Percentiles rank a stretch among this genome's conserved stretches.
Evolutionary conservation across 92 coral and sea anemone species (phyloP).

Genomic region (Palythoa grandiflora): DNA sequence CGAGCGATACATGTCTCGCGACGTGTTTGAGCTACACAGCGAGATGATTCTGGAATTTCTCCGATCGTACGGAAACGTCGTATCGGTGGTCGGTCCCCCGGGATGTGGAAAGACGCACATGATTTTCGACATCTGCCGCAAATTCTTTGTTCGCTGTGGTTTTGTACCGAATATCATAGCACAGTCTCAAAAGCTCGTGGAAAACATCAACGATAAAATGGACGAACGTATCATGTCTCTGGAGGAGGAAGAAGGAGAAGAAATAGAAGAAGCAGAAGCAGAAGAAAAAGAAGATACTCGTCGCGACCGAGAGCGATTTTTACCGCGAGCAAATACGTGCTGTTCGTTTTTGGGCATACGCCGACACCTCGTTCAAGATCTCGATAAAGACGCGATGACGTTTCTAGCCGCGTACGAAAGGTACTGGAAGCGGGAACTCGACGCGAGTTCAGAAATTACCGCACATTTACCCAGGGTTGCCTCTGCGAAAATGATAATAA

Average conservation of each 20-base stretch:
- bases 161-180: not conserved
- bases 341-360: not conserved
- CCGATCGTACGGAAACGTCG: not conserved
- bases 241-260: not conserved
- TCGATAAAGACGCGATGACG: not conserved
- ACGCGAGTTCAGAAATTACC: not conserved
- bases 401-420: not conserved
- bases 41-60: not conserved
- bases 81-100: conserved; percentile 12
- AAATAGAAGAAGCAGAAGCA: not conserved
- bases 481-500: not conserved
- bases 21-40: not conserved
- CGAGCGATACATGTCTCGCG: not conserved
- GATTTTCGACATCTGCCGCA: not conserved
- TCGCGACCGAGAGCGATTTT: not conserved
- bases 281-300: not conserved
- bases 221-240: not conserved
- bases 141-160: not conserved
- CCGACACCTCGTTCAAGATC: not conserved
- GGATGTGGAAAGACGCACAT: conserved; percentile 15
- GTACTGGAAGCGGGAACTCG: not conserved
- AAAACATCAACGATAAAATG: not conserved
- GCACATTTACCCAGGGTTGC: not conserved
- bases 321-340: not conserved
- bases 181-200: not conserved